Conservation (phyloP, 2,113 vertebrate species). For the Callipepla squamata region DNA sequence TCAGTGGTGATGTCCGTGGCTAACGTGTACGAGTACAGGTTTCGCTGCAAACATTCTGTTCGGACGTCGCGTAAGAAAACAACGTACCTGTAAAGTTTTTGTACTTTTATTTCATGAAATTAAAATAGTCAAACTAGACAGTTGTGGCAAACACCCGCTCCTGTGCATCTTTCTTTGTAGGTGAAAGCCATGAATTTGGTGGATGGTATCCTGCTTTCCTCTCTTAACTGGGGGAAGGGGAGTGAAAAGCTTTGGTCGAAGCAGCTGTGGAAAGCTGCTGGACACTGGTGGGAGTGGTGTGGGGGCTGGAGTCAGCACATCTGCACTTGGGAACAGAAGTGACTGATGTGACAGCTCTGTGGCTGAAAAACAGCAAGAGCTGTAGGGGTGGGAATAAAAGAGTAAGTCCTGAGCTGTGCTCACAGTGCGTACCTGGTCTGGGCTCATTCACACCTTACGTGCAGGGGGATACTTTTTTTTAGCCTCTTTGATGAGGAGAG, state of each 20-base stretch:
- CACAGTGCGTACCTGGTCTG: fast-evolving
- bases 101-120: constrained; percentile 81
- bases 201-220: background rate
- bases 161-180: constrained; percentile 38
- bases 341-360: fast-evolving
- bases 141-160: constrained; percentile 51
- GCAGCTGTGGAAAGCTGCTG: background rate
- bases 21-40: constrained; percentile 65
- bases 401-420: fast-evolving
- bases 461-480: fast-evolving
- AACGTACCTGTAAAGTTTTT: constrained; percentile 77
- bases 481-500: background rate
- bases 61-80: constrained; percentile 68
- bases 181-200: background rate
- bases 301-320: background rate
- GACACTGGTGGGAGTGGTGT: fast-evolving
- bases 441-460: fast-evolving
- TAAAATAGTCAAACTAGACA: constrained; percentile 76
- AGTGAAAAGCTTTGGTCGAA: background rate
- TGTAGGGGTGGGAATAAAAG: background rate
- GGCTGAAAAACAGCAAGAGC: fast-evolving
- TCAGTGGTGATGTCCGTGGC: constrained; percentile 54
- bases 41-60: constrained; percentile 59
- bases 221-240: fast-evolving
- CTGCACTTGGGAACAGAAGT: background rate